Conservation (phyloP, 2,888 invertebrate species). For the Resseliella maxima region DNA sequence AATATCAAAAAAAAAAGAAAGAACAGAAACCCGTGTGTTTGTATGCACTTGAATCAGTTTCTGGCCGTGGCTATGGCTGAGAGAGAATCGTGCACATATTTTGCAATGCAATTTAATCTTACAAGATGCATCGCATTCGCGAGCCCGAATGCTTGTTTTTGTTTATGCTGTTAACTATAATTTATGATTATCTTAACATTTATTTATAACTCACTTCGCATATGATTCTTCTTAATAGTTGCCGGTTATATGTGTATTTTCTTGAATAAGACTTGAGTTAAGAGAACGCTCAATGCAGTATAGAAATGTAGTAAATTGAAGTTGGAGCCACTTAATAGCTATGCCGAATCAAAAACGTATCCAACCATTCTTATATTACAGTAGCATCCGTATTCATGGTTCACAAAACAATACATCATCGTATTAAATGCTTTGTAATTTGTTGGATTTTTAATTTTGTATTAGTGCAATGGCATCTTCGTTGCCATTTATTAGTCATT, state of each 20-base stretch:
- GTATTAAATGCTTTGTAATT: constrained; percentile 44
- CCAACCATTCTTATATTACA: neutral
- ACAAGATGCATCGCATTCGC: neutral
- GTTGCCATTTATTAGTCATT: constrained; percentile 42
- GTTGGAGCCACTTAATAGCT: neutral
- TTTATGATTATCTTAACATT: constrained; percentile 51
- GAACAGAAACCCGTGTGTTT: too few relatives aligned
- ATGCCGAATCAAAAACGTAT: neutral
- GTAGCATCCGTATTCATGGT: neutral
- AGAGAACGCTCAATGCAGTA: too few relatives aligned
- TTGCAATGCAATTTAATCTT: neutral
- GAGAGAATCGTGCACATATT: constrained; percentile 51
- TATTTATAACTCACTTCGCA: constrained; percentile 50
- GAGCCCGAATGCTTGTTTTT: neutral
- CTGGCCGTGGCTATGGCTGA: too few relatives aligned
- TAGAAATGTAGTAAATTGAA: neutral
- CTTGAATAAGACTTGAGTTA: neutral
- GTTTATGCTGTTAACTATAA: constrained; percentile 41
- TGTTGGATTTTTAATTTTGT: constrained; percentile 53
- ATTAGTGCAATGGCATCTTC: constrained; percentile 37
- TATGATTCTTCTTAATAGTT: constrained; percentile 36
- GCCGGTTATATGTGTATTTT: neutral
- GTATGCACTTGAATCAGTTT: neutral
- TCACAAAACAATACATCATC: constrained; percentile 12
- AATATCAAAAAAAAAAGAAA: neutral